Percentiles rank a stretch among this genome's conserved stretches.
Conservation (phyloP, 23 tunicate species). For the Phallusia fumigata region DNA sequence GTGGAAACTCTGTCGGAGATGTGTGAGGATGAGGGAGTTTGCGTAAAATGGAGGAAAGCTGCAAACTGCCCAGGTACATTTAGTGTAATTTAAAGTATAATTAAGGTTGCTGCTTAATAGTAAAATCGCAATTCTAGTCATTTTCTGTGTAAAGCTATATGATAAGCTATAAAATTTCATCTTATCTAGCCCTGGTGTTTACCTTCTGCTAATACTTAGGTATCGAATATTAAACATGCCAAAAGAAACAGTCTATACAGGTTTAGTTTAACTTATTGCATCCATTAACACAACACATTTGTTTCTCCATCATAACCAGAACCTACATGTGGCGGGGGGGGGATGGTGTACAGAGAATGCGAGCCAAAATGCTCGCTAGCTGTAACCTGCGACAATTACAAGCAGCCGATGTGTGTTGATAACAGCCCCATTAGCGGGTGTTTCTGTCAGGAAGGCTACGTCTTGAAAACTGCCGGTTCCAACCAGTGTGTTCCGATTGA, state of each 20-base stretch:
- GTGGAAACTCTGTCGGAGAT: background rate
- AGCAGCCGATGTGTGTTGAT: background rate
- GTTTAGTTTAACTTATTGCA: no score
- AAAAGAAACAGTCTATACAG: no score
- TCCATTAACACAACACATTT: no score
- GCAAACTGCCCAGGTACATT: constrained; percentile 20
- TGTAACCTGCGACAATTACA: constrained; percentile 1
- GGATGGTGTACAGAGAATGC: constrained; percentile 1
- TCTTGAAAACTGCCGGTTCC: background rate
- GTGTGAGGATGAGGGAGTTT: constrained; percentile 8
- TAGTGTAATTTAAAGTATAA: no score
- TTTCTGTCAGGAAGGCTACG: constrained; percentile 19
- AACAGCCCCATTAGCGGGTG: background rate
- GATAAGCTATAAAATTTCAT: no score
- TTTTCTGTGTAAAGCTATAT: no score
- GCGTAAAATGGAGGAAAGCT: constrained; percentile 27
- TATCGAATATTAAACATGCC: no score
- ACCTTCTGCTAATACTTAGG: no score
- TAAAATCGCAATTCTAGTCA: no score
- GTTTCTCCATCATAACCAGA: no score
- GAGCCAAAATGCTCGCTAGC: background rate
- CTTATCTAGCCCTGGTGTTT: background rate
- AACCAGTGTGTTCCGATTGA: background rate
- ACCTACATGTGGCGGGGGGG: background rate
- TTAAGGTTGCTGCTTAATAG: no score